These are phyloP conservation scores for Hippocampus abdominalis DNA, from an alignment of 2,113 vertebrate species.

Conservation along the genomic window DNA sequence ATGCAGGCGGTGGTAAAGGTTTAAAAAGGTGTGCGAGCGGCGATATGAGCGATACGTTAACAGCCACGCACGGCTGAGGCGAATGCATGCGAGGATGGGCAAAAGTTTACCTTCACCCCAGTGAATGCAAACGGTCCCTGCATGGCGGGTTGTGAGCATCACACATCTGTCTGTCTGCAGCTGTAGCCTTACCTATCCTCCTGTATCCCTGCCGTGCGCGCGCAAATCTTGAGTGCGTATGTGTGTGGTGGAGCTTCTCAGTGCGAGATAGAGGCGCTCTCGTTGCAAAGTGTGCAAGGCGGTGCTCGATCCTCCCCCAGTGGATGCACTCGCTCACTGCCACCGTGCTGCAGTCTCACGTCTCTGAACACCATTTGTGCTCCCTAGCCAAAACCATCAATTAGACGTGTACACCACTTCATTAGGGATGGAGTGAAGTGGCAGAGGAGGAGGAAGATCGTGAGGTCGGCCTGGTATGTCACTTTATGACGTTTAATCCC, in stretches of 20 bases:
- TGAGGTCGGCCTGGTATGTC: not conserved
- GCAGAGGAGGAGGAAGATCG: not conserved
- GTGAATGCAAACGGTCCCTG: conserved; percentile 40
- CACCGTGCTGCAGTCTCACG: conserved; percentile 63
- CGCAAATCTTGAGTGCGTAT: conserved; percentile 56
- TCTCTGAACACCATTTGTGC: not conserved
- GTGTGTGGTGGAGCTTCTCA: conserved; percentile 53
- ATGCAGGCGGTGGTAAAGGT: conserved; percentile 25
- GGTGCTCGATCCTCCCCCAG: conserved; percentile 75
- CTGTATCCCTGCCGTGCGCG: conserved; percentile 61
- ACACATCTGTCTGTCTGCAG: conserved; percentile 70
- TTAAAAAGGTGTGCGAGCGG: conserved; percentile 46
- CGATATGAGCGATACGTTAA: conserved; percentile 44
- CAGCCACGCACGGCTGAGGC: conserved; percentile 23
- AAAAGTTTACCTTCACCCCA: conserved; percentile 70
- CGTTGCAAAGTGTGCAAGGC: conserved; percentile 62
- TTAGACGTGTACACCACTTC: not conserved
- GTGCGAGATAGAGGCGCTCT: conserved; percentile 53
- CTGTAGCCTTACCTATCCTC: conserved; percentile 65
- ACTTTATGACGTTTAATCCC: conserved; percentile 2
- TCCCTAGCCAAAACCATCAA: not conserved
- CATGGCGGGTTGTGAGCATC: conserved; percentile 59
- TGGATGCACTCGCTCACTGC: conserved; percentile 66
- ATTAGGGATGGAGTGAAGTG: not conserved
- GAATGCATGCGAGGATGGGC: conserved; percentile 32